phyloP scores from a whole-genome alignment of 2,797 vertebrate genomes.

The Falco rusticolus region DNA sequence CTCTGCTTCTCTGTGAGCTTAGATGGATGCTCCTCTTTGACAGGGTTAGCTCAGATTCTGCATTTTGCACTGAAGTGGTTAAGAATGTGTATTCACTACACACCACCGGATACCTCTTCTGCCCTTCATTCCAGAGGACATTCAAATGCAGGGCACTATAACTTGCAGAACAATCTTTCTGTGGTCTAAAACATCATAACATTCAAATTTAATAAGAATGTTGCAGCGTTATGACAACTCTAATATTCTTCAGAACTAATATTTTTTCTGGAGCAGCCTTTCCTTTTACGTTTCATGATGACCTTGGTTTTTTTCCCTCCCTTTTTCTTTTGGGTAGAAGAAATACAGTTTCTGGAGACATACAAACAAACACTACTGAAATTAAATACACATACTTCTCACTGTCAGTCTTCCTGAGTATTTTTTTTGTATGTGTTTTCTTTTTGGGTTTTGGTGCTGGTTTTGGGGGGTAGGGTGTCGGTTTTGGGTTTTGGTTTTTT shows the following conservation, averaged over 20 bases:
- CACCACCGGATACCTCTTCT: background rate
- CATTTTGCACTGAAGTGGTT: background rate
- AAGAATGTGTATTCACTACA: background rate
- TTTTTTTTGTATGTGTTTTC: background rate
- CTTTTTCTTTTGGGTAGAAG: background rate
- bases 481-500: background rate
- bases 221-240: background rate
- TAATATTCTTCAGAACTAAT: background rate
- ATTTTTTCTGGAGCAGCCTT: background rate
- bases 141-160: background rate
- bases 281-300: background rate
- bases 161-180: background rate
- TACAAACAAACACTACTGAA: background rate
- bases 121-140: background rate
- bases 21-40: background rate
- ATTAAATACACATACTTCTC: background rate
- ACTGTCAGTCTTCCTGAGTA: background rate
- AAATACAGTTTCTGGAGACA: background rate
- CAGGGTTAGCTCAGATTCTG: background rate
- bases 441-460: background rate
- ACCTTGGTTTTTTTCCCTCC: background rate
- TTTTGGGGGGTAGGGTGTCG: background rate
- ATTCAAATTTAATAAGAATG: conserved; percentile 5
- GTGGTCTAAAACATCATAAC: background rate
- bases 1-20: background rate